These are phyloP conservation scores for Takifugu bimaculatus DNA, from an alignment of 2,113 vertebrate genomes.

Conservation along the genomic window DNA sequence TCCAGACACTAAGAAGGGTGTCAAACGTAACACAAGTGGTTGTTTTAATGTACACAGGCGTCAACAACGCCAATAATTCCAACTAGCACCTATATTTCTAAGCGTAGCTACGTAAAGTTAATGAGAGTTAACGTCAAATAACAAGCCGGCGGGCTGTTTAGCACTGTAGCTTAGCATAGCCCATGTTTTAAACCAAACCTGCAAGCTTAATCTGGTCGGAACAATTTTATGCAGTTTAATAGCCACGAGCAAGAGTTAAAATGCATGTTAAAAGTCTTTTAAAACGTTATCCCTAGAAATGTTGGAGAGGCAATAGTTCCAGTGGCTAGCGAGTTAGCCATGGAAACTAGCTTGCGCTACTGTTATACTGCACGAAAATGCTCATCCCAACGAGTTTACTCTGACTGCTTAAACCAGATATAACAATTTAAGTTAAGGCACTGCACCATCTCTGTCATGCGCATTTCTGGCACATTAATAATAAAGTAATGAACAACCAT, in stretches of 20 bases:
- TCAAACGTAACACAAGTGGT: fast-evolving
- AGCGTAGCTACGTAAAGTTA: too few relatives aligned
- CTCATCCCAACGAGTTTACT: not conserved
- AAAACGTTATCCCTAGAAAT: too few relatives aligned
- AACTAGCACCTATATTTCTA: too few relatives aligned
- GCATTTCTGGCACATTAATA: not conserved
- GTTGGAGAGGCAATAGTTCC: not conserved
- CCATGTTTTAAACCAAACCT: too few relatives aligned
- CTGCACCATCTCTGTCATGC: too few relatives aligned
- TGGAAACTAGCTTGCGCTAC: constrained; percentile 9
- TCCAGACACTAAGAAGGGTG: not conserved
- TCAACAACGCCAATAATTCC: too few relatives aligned
- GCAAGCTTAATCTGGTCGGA: too few relatives aligned
- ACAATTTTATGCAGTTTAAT: not conserved
- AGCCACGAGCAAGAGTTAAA: not conserved
- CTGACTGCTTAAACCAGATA: not conserved
- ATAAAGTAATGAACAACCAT: not conserved
- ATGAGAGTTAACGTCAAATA: too few relatives aligned
- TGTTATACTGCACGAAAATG: constrained; percentile 32
- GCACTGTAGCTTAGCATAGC: too few relatives aligned
- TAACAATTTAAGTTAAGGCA: not conserved
- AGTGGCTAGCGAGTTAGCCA: constrained; percentile 28
- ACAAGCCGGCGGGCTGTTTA: too few relatives aligned
- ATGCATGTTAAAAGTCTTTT: not conserved
- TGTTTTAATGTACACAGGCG: not conserved